These are phyloP conservation scores for Bos indicus DNA, from an alignment of 2,113 vertebrate genomes.

Conservation along the genomic window DNA sequence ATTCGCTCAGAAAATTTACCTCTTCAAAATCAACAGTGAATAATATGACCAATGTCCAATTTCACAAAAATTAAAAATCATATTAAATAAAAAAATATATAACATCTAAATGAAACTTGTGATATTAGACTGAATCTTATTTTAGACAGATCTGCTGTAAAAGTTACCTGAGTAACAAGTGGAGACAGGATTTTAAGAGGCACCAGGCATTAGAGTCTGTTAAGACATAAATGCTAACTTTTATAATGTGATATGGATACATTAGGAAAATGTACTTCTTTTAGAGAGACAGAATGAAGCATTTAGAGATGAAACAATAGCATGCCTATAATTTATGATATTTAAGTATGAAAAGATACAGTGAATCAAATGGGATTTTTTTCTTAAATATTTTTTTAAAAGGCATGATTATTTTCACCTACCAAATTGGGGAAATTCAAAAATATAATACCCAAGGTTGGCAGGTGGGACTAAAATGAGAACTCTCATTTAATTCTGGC, in stretches of 20 bases:
- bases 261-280: background rate
- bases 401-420: background rate
- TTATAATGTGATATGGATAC: background rate
- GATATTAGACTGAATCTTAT: background rate
- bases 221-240: background rate
- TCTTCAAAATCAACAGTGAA: background rate
- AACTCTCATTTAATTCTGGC: background rate
- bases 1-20: background rate
- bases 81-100: background rate
- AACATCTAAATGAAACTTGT: background rate
- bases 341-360: background rate
- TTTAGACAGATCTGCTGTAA: background rate
- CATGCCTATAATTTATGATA: background rate
- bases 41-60: background rate
- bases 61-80: background rate
- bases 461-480: background rate
- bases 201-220: background rate
- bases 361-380: background rate
- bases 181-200: background rate
- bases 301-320: background rate
- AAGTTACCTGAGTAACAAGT: background rate
- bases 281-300: background rate
- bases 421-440: background rate
- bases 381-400: background rate
- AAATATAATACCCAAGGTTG: background rate